Percentiles rank a stretch among this genome's conserved stretches.
phyloP scores from a whole-genome alignment of 2,888 invertebrate genomes.

The Dichetophora obliterata region DNA sequence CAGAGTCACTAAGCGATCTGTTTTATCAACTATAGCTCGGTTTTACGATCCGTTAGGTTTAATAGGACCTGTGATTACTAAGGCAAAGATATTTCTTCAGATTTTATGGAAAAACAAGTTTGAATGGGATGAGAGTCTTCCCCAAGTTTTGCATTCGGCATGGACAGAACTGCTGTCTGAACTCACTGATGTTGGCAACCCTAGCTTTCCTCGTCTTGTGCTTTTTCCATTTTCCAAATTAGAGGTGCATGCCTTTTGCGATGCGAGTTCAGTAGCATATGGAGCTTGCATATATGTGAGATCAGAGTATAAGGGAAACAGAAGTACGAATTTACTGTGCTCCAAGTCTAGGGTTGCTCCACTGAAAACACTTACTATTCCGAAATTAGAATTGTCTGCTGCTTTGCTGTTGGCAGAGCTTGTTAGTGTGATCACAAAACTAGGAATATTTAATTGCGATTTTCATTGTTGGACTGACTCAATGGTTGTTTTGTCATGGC shows the following conservation, averaged over 20 bases:
- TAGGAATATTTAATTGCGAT: neutral
- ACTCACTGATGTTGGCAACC: constrained; percentile 36
- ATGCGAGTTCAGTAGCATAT: constrained; percentile 40
- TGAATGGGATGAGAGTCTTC: constrained; percentile 29
- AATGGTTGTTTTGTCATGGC: constrained; percentile 41
- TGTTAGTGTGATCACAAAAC: neutral
- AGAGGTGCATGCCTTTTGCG: constrained; percentile 43
- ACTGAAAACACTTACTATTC: neutral
- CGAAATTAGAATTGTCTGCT: constrained; percentile 7
- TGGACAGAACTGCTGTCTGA: too few relatives aligned
- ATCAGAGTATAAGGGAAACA: neutral
- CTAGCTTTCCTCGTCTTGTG: constrained; percentile 1
- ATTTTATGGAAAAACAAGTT: constrained; percentile 37
- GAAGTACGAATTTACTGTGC: constrained; percentile 28
- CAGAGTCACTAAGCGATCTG: too few relatives aligned
- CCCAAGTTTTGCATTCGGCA: constrained; percentile 19
- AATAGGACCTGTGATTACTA: constrained; percentile 44
- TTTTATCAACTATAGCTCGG: too few relatives aligned
- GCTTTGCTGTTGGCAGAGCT: too few relatives aligned
- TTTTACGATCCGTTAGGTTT: constrained; percentile 29
- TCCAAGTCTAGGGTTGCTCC: constrained; percentile 44
- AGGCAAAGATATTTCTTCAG: constrained; percentile 48
- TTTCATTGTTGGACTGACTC: constrained; percentile 42
- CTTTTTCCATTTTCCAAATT: constrained; percentile 57
- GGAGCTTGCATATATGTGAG: constrained; percentile 43